Conservation (phyloP, 2,113 vertebrate species). For the Anolis carolinensis region DNA sequence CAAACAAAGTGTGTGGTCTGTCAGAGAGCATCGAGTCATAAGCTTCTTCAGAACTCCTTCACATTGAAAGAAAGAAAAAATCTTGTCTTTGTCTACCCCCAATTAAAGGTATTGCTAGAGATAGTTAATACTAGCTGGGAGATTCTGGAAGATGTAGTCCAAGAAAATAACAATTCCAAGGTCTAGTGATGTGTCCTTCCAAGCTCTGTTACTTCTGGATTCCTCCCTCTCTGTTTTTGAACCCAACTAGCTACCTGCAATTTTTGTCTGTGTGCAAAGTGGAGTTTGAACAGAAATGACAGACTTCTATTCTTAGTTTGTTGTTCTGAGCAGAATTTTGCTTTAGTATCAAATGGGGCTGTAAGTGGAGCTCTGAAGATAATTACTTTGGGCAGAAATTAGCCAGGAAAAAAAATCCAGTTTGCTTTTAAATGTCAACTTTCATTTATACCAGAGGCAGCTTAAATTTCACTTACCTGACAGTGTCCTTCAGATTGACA, state of each 20-base stretch:
- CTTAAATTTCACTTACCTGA: conserved; percentile 65
- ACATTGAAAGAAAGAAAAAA: not conserved
- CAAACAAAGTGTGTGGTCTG: not conserved
- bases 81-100: no score
- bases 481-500: conserved; percentile 72
- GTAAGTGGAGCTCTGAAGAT: conserved; percentile 52
- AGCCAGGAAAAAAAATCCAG: conserved; percentile 31
- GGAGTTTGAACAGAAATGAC: conserved; percentile 24
- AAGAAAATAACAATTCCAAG: no score
- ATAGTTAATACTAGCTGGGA: no score
- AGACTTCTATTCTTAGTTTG: not conserved
- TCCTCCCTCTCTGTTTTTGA: not conserved
- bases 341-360: conserved; percentile 40
- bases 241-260: not conserved
- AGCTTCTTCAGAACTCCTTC: not conserved
- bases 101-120: not conserved
- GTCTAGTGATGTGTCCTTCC: no score
- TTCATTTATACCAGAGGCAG: conserved; percentile 64
- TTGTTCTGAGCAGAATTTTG: conserved; percentile 27
- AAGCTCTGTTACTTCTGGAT: not conserved
- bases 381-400: conserved; percentile 70
- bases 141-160: no score
- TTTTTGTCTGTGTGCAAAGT: not conserved
- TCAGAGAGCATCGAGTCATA: not conserved
- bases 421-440: conserved; percentile 65